A percentile compares a stretch with the other conserved stretches of the same genome.
phyloP scores from a whole-genome alignment of 2,797 vertebrate genomes.

The Sphenodon punctatus region DNA sequence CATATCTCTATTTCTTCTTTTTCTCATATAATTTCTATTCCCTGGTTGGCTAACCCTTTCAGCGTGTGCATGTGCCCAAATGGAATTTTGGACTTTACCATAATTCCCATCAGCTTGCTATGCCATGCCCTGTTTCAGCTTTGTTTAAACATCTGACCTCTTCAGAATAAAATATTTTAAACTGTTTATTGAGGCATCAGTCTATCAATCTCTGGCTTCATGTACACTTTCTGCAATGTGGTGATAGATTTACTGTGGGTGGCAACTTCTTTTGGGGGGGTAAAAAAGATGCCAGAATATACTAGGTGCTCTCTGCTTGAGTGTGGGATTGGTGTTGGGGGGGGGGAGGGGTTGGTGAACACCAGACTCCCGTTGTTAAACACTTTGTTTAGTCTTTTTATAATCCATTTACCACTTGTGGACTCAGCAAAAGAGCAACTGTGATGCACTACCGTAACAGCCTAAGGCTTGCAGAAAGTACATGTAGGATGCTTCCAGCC shows the following conservation, averaged over 20 bases:
- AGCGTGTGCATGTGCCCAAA: not conserved
- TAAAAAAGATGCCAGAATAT: not conserved
- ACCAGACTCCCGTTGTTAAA: conserved; percentile 14
- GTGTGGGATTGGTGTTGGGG: too few species aligned
- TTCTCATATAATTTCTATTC: not conserved
- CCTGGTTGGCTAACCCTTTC: not conserved
- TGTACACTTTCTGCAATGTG: not conserved
- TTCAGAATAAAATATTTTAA: too few species aligned
- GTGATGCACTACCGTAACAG: conserved; percentile 11
- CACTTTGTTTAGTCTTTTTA: not conserved
- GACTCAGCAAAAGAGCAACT: not conserved
- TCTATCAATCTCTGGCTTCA: not conserved
- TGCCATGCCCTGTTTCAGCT: not conserved
- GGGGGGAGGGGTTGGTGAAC: too few species aligned
- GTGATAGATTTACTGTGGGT: not conserved
- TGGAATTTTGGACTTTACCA: not conserved
- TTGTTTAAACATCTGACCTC: too few species aligned
- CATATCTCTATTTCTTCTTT: not conserved
- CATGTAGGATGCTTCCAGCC: conserved; percentile 41
- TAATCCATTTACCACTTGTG: conserved; percentile 14
- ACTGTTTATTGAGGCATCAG: too few species aligned
- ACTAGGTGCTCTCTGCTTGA: not conserved
- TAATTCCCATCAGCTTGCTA: not conserved
- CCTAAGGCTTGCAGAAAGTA: conserved; percentile 38
- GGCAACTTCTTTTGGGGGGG: not conserved